A percentile compares a stretch with the other conserved stretches of the same genome.
These are phyloP conservation scores for Acanthochromis polyacanthus DNA, from an alignment of 2,113 vertebrate species.

Conservation along the genomic window DNA sequence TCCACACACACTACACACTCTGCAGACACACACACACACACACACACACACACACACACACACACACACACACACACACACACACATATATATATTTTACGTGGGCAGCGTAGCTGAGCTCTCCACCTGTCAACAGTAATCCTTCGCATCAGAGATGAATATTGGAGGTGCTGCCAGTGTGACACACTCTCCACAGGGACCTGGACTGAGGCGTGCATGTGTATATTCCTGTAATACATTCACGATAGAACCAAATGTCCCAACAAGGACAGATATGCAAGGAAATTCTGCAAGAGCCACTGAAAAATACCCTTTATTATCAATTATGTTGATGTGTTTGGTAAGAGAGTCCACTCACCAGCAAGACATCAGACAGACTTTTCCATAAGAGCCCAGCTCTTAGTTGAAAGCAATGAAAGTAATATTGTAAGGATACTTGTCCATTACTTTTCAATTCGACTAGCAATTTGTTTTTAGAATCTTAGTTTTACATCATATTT, in stretches of 20 bases:
- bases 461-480: too few relatives aligned
- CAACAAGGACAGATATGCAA: background rate
- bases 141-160: conserved; percentile 28
- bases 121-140: conserved; percentile 49
- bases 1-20: conserved; percentile 7
- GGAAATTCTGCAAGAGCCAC: background rate
- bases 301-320: background rate
- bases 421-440: too few relatives aligned
- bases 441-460: too few relatives aligned
- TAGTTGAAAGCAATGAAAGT: too few relatives aligned
- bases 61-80: background rate
- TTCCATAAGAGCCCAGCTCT: background rate
- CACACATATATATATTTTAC: conserved; percentile 24
- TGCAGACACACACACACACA: background rate
- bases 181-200: conserved; percentile 33
- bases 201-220: background rate
- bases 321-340: background rate
- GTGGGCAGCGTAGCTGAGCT: conserved; percentile 26
- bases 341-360: background rate
- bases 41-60: conserved; percentile 5
- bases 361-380: background rate
- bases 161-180: conserved; percentile 24
- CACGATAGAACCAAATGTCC: conserved; percentile 7
- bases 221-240: conserved; percentile 12
- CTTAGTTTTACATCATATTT: too few relatives aligned